phyloP scores from a whole-genome alignment of 2,113 vertebrate species.

The Gymnogyps californianus region DNA sequence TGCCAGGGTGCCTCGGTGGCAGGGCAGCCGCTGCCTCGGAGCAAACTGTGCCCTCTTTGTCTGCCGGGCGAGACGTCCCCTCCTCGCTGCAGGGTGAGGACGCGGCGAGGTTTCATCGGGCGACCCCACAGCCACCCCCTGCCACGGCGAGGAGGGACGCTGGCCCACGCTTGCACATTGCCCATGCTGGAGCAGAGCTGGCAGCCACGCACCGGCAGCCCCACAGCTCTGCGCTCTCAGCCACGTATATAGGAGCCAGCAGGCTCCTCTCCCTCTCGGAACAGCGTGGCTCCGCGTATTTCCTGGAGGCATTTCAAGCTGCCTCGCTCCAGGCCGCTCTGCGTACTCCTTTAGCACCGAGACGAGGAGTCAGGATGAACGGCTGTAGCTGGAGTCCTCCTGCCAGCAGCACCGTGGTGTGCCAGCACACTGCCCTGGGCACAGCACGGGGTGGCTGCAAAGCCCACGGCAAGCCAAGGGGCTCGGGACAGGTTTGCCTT shows the following conservation, averaged over 20 bases:
- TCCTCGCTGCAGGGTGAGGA: background rate
- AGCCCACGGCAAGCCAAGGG: background rate
- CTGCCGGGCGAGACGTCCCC: background rate
- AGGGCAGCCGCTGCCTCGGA: background rate
- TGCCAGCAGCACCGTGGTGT: fast-evolving
- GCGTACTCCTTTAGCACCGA: fast-evolving
- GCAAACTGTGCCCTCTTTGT: constrained; percentile 48
- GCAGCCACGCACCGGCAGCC: background rate
- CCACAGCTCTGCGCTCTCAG: background rate
- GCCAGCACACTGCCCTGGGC: background rate
- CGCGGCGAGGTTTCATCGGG: fast-evolving
- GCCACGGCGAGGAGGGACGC: background rate
- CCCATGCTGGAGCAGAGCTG: background rate
- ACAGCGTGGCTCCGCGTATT: background rate
- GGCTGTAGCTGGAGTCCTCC: background rate
- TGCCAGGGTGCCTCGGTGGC: constrained; percentile 38
- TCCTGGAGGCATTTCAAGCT: constrained; percentile 51
- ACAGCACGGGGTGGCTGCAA: fast-evolving
- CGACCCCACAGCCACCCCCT: background rate
- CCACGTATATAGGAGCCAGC: constrained; percentile 12
- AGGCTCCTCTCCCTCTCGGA: background rate
- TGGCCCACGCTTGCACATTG: fast-evolving
- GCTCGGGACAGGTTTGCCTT: fast-evolving
- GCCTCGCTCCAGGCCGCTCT: background rate
- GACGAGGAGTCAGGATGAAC: background rate